A percentile compares a stretch with the other conserved stretches of the same genome.
Conservation (phyloP, 1,140 invertebrate genomes). For the Diorhabda elongata region DNA sequence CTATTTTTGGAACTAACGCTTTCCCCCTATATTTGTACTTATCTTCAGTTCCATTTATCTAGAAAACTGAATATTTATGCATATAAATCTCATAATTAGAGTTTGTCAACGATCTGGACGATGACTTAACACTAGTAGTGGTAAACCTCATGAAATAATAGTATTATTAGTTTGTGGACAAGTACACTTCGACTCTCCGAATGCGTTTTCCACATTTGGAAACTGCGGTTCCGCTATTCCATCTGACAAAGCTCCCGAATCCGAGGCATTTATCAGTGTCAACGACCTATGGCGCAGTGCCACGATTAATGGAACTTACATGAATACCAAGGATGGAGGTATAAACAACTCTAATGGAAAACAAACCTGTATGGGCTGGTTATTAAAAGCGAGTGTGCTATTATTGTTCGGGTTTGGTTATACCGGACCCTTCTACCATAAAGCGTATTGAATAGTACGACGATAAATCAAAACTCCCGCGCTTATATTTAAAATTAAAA, state of each 20-base stretch:
- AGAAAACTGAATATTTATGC: no score
- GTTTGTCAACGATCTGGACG: no score
- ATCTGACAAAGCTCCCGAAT: constrained; percentile 10
- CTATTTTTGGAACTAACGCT: no score
- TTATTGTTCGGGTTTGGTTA: constrained; percentile 28
- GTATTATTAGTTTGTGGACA: constrained; percentile 4
- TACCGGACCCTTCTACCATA: constrained; percentile 24
- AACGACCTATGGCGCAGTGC: constrained; percentile 26
- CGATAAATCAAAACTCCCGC: constrained; percentile 32
- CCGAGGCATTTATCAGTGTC: constrained; percentile 36
- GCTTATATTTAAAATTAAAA: constrained; percentile 33
- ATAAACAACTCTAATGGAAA: constrained; percentile 37
- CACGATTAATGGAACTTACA: constrained; percentile 41
- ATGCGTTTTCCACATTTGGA: constrained; percentile 4
- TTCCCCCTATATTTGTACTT: no score
- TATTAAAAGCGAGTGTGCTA: constrained; percentile 34
- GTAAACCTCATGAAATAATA: not conserved
- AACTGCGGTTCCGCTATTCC: constrained; percentile 6
- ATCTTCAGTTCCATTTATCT: no score
- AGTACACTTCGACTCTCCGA: not conserved
- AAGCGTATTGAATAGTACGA: constrained; percentile 15
- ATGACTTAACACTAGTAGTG: not conserved
- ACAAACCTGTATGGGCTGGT: constrained; percentile 33
- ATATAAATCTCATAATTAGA: no score
- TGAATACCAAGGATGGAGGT: constrained; percentile 37